A percentile compares a stretch with the other conserved stretches of the same genome.
These are phyloP conservation scores for Calypte anna DNA, from an alignment of 2,113 vertebrate genomes.

Conservation along the genomic window DNA sequence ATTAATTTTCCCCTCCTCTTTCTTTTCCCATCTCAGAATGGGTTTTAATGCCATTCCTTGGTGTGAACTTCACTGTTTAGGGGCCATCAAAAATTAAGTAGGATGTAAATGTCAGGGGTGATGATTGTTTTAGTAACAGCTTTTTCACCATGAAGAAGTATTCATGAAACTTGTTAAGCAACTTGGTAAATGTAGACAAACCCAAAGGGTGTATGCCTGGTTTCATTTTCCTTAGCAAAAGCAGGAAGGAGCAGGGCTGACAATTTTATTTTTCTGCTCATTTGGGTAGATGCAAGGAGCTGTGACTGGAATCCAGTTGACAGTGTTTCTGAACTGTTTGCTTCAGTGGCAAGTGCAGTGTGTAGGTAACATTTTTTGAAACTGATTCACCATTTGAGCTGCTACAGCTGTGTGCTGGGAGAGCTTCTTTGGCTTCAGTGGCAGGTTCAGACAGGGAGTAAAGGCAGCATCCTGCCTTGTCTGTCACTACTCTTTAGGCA, in stretches of 20 bases:
- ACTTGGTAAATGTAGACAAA: background rate
- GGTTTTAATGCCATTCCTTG: slow-evolving; percentile 20
- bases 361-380: background rate
- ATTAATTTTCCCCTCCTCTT: background rate
- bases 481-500: background rate
- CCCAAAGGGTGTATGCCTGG: background rate
- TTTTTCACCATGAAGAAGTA: background rate
- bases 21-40: background rate
- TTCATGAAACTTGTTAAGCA: background rate
- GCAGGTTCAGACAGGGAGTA: background rate
- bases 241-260: background rate
- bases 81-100: slow-evolving; percentile 21
- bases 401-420: background rate
- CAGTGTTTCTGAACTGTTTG: background rate
- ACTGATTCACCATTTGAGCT: background rate
- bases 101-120: background rate
- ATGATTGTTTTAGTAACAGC: background rate
- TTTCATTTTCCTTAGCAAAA: slow-evolving; percentile 23
- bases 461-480: background rate
- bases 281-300: background rate
- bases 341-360: background rate
- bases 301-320: background rate
- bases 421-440: background rate
- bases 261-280: background rate
- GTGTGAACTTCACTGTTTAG: background rate